Base-by-base conservation (phyloP, 2,113 vertebrate species). In the Gallinago media region DNA sequence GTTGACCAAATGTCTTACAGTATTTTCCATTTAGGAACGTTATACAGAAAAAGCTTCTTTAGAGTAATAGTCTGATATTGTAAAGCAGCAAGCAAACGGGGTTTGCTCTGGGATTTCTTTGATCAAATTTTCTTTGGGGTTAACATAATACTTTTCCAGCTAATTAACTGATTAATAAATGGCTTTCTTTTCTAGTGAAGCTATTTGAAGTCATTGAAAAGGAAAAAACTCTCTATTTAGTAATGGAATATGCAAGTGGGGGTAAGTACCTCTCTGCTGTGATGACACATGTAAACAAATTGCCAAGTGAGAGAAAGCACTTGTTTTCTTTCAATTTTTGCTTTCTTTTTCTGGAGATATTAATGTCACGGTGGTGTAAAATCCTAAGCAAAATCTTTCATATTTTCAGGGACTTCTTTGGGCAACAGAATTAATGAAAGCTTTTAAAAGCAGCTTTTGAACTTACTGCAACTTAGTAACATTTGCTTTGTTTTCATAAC, bases 181-280 rank as follows among this genome's bases (percentile, higher is more conserved):
- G 25, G 26, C 38, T 68, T 94, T 94, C 36, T 95, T 89, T 91
- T 94, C 78, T 91, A 99, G 99, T 99, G 96, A 99, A 99, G 95
- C 98, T 99, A 94, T 99, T 99, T 97, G 99, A 99, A 97, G 99
- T 99, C 95, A 99, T 99, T 74, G 99, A 99, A 98, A 99, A 99
- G 12, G 99, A 99, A 98, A 99, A 99, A 98, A 99, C 99, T 25
- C 99, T 99, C 66, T 99, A 99, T 98, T 98, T 99, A 98, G 98
- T 99, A 95, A 99, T 99, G 99, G 99, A 99, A 92, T 99, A 99
- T 96, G 99, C 99, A 91, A 99, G 99, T 66, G 99, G 99, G 97
- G 99, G 99, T 99, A 98, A 99, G 99, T 97, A 85, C 17, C 29
- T 96, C 23, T 63, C n/a, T 85, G 46, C 68, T 42, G 63, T 29